phyloP scores from a whole-genome alignment of 2,113 vertebrate species.

The Cygnus buccinator region DNA sequence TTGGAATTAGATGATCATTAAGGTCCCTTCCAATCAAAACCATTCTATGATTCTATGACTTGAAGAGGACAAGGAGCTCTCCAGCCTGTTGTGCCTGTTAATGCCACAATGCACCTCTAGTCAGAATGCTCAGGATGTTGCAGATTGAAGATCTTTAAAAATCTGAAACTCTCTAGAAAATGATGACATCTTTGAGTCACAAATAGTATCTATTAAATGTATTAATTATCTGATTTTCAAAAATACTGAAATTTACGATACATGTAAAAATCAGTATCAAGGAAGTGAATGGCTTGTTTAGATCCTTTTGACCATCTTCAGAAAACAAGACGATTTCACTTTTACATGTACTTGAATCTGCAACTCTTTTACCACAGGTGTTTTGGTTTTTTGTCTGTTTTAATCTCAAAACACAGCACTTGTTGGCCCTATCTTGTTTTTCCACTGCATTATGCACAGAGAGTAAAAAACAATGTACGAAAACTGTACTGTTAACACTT shows the following conservation, averaged over 20 bases:
- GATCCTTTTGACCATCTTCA: neutral
- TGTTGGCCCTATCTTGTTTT: rapidly evolving
- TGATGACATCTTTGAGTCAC: neutral
- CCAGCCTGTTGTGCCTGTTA: neutral
- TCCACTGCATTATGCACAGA: neutral
- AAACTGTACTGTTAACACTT: neutral
- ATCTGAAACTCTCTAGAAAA: neutral
- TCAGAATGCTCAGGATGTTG: neutral
- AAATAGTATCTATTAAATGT: neutral
- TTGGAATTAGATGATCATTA: too few relatives aligned
- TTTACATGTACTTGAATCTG: neutral
- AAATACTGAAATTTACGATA: neutral
- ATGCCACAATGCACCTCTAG: neutral
- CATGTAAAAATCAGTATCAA: neutral
- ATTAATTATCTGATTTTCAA: neutral
- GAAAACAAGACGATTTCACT: neutral
- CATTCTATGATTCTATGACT: too few relatives aligned
- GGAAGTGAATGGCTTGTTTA: neutral
- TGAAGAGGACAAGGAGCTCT: rapidly evolving
- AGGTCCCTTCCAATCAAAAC: too few relatives aligned
- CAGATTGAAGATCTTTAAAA: neutral
- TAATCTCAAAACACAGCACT: neutral
- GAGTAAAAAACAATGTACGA: neutral
- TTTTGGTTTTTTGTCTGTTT: neutral
- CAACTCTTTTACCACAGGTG: neutral